Conservation (phyloP, 1,140 invertebrate species). For the Listronotus bonariensis region DNA sequence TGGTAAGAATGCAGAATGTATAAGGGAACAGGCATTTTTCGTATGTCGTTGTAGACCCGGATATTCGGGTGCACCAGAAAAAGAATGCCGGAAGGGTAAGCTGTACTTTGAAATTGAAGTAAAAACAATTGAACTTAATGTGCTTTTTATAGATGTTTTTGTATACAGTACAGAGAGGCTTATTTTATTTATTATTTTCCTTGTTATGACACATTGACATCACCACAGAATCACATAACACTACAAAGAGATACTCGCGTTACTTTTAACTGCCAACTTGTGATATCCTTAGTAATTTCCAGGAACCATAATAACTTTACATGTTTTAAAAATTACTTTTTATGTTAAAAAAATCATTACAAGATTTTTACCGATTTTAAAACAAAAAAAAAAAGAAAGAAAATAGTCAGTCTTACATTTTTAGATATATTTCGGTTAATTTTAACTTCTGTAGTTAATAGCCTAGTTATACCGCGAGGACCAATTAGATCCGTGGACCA, state of each 20-base stretch:
- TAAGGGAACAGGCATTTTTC: slow-evolving; percentile 77
- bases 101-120: slow-evolving; percentile 3
- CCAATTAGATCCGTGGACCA: no score
- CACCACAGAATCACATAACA: not conserved
- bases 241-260: not conserved
- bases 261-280: no score
- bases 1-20: slow-evolving; percentile 79
- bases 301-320: no score
- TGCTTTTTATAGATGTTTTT: slow-evolving; percentile 38
- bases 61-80: slow-evolving; percentile 72
- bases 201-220: not conserved
- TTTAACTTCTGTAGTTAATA: no score
- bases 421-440: no score
- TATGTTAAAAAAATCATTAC: no score
- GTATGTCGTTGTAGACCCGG: slow-evolving; percentile 80
- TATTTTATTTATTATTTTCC: not conserved
- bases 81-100: slow-evolving; percentile 81
- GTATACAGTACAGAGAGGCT: slow-evolving; percentile 52
- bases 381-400: no score
- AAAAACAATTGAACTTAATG: slow-evolving; percentile 8
- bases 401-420: no score
- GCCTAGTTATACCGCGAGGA: no score
- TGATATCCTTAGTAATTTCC: no score
- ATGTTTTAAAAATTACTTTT: no score
- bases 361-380: no score